Percentiles rank a stretch among this genome's conserved stretches.
phyloP scores from a whole-genome alignment of 2,113 vertebrate genomes.

The Okapia johnstoni region DNA sequence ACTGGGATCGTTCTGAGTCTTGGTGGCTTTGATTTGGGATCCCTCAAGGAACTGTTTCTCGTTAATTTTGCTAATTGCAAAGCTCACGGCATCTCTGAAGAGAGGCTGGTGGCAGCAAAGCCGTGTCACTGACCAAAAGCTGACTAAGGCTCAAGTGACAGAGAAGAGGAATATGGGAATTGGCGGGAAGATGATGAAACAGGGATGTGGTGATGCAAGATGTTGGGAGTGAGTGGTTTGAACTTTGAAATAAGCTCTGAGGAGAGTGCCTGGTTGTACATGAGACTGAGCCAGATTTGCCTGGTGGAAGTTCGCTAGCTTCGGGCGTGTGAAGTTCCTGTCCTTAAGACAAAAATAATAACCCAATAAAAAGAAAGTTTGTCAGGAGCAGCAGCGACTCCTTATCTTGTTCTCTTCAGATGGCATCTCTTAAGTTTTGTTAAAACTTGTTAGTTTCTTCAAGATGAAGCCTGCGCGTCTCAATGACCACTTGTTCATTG shows the following conservation, averaged over 20 bases:
- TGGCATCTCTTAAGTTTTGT: background rate
- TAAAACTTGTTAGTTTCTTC: background rate
- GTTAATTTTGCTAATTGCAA: fast-evolving
- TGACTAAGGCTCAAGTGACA: background rate
- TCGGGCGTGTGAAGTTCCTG: background rate
- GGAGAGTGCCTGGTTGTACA: fast-evolving
- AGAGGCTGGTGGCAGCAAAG: fast-evolving
- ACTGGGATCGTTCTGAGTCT: background rate
- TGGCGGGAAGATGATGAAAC: background rate
- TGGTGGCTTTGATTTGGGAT: background rate
- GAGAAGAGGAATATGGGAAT: background rate
- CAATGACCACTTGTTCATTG: background rate
- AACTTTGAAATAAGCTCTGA: background rate
- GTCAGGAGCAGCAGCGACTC: too few relatives aligned
- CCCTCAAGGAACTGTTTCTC: background rate
- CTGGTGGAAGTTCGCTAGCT: fast-evolving
- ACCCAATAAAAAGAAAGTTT: background rate
- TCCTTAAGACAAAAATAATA: background rate
- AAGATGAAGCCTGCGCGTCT: background rate
- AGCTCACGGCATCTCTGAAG: background rate
- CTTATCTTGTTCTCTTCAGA: background rate
- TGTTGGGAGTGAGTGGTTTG: background rate
- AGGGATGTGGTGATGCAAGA: background rate
- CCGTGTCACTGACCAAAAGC: fast-evolving
- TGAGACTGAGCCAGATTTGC: fast-evolving